phyloP scores from a whole-genome alignment of 2,113 vertebrate species.

The Hippocampus zosterae region DNA sequence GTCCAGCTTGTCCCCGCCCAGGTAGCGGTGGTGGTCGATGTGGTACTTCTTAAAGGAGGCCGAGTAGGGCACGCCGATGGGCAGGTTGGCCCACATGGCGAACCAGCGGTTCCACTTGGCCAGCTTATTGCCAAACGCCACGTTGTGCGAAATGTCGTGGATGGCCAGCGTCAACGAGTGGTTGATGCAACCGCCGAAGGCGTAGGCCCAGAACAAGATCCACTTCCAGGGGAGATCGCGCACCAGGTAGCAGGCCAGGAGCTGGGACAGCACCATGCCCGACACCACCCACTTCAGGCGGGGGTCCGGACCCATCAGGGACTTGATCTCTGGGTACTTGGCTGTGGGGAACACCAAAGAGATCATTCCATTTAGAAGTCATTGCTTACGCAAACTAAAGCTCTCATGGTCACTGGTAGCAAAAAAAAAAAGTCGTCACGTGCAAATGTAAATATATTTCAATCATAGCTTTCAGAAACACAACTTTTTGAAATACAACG shows the following conservation, averaged over 20 bases:
- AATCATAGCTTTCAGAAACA: no score
- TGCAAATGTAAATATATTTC: no score
- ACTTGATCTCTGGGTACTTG: constrained; percentile 94
- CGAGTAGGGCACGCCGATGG: constrained; percentile 88
- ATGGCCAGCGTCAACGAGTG: constrained; percentile 93
- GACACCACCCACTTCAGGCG: constrained; percentile 90
- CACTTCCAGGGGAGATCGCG: constrained; percentile 87
- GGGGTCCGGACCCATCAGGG: constrained; percentile 89
- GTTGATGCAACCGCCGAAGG: constrained; percentile 91
- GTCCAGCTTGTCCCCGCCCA: constrained; percentile 85
- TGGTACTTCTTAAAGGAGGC: constrained; percentile 98
- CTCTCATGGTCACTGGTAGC: no score
- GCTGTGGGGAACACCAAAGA: constrained; percentile 68
- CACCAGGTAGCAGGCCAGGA: constrained; percentile 85
- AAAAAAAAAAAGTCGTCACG: no score
- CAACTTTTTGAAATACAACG: no score
- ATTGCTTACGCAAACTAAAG: neutral
- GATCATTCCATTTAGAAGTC: neutral
- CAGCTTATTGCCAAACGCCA: constrained; percentile 86
- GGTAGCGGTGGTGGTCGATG: constrained; percentile 94
- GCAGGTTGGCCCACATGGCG: constrained; percentile 92
- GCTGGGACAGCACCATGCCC: constrained; percentile 84
- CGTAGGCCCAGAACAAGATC: constrained; percentile 93
- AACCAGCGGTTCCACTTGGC: constrained; percentile 89
- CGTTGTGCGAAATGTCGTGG: constrained; percentile 96